A percentile compares a stretch with the other conserved stretches of the same genome.
Conservation (phyloP, 35 echinoderm and acorn worm species). For the Stichopus chloronotus region DNA sequence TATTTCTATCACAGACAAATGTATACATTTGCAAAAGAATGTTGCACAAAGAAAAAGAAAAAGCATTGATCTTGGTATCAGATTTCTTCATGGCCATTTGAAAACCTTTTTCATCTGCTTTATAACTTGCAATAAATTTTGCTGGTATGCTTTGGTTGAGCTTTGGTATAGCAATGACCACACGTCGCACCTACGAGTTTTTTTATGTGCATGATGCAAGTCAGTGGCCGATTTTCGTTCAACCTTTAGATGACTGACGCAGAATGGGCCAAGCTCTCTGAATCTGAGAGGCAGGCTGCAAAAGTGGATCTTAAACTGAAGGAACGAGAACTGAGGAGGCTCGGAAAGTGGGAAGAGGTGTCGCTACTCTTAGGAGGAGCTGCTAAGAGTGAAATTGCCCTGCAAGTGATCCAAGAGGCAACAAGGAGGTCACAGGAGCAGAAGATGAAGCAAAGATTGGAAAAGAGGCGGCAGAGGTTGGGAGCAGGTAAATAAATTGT, state of each 20-base stretch:
- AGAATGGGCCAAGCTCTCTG: conserved; percentile 75
- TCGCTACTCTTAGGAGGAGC: conserved; percentile 66
- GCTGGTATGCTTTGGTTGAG: not conserved
- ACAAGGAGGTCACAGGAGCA: not conserved
- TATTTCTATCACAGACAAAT: not conserved
- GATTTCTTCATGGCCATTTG: not conserved
- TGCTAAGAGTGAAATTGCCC: conserved; percentile 56
- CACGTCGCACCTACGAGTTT: not conserved
- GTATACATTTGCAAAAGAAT: not conserved
- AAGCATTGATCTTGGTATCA: too few species aligned
- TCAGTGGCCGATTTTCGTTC: not conserved
- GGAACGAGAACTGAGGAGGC: conserved; percentile 76
- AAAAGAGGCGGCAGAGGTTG: conserved; percentile 19
- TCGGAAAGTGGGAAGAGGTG: conserved; percentile 87
- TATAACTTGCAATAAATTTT: not conserved
- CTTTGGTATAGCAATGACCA: not conserved
- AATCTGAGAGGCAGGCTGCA: conserved; percentile 68
- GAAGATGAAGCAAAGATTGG: conserved; percentile 10
- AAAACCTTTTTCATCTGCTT: not conserved
- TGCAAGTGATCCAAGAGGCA: conserved; percentile 29
- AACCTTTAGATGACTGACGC: conserved; percentile 44
- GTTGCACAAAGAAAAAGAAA: too few species aligned
- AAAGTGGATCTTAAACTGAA: conserved; percentile 79
- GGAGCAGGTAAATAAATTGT: conserved; percentile 7
- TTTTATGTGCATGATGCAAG: not conserved